Base-by-base conservation (phyloP, 2,888 invertebrate species). In the Arenicola marina region DNA sequence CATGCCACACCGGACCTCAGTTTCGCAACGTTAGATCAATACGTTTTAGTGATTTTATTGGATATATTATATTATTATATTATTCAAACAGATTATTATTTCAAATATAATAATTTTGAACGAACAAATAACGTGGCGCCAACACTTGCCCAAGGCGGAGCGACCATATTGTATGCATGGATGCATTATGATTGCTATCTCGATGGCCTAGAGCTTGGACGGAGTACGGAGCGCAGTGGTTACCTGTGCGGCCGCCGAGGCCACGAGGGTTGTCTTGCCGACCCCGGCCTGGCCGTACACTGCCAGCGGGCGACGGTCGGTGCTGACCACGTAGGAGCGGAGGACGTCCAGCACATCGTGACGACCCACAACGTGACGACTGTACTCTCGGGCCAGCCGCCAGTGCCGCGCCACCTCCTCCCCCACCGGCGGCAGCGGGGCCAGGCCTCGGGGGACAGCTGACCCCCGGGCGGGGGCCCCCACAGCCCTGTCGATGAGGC, bases 231-330 rank as follows among this genome's bases (percentile, higher is more conserved):
- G n/a, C n/a, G n/a, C n/a, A n/a, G n/a, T 45, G 51, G 66, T 69
- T 55, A 80, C 79, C 73, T 77, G 73, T 31, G 70, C 59, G 1
- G 76, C 75, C 18, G 76, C 57, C 56, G 75, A 78, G 2, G 79
- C 76, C 43, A 79, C 53, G 15, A 78, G 56, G 7, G 75, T 71
- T 24, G 78, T 74, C 64, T 80, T 81, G 15, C 80, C 79, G 1
- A 69, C 63, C 1, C 80, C 81, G 3, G 73, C 43, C 2, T 68
- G 61, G 0, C 80, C 80, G 61, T 76, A 71, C n/a, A 81, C 59
- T 3, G 78, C 73, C 45, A 79, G 64, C 0, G 76, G 78, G 51
- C 69, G 71, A 33, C 67, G 54, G 29, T 68, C 68, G 15, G 62
- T 61, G 21, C 72, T 74, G 18, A 66, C 61, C 11, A 79, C 61